These are phyloP conservation scores for Ypsolopha sequella DNA, from an alignment of 2,888 invertebrate genomes.

Conservation along the genomic window DNA sequence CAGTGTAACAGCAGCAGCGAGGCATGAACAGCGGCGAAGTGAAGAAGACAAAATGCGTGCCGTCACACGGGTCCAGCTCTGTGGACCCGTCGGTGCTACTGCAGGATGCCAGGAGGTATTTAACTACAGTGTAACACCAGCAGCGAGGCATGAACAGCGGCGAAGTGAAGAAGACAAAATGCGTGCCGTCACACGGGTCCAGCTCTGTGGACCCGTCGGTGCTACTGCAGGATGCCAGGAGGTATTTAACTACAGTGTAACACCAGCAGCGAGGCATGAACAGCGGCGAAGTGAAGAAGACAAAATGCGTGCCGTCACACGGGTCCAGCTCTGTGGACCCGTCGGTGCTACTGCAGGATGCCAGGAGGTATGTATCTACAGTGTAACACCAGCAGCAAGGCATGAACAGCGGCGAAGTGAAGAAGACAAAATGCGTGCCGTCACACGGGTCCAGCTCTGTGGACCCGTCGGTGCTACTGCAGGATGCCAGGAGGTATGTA, in stretches of 20 bases:
- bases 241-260: slow-evolving; percentile 23
- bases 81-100: slow-evolving; percentile 63
- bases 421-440: slow-evolving; percentile 70
- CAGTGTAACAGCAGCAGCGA: too few species aligned
- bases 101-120: slow-evolving; percentile 67
- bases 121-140: too few species aligned
- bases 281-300: slow-evolving; percentile 55
- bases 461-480: slow-evolving; percentile 65
- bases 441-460: slow-evolving; percentile 50
- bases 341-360: slow-evolving; percentile 69
- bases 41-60: slow-evolving; percentile 68
- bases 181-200: slow-evolving; percentile 66
- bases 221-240: slow-evolving; percentile 69
- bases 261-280: slow-evolving; percentile 14
- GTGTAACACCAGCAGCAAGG: slow-evolving; percentile 9
- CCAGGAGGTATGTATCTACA: slow-evolving; percentile 49
- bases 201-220: slow-evolving; percentile 55
- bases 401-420: slow-evolving; percentile 41
- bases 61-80: slow-evolving; percentile 52
- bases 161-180: slow-evolving; percentile 62
- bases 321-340: slow-evolving; percentile 50
- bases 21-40: slow-evolving; percentile 42
- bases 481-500: slow-evolving; percentile 65
- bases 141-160: slow-evolving; percentile 25
- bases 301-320: slow-evolving; percentile 69